Conservation (phyloP, 2,888 invertebrate species). For the Campoletis raptor region DNA sequence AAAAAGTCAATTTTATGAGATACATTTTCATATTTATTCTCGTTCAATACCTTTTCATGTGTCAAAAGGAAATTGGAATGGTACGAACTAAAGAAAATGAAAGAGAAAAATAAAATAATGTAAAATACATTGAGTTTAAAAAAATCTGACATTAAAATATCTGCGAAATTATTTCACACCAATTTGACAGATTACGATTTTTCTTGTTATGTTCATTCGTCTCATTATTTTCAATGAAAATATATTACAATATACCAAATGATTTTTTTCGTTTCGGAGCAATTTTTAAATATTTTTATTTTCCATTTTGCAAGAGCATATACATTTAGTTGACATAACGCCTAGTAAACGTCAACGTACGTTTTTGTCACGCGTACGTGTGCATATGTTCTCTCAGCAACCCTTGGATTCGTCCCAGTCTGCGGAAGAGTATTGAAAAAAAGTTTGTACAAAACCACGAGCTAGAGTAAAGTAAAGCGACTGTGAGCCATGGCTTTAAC, state of each 20-base stretch:
- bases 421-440: not conserved
- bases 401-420: slow-evolving; percentile 6
- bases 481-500: slow-evolving; percentile 43
- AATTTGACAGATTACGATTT: not conserved
- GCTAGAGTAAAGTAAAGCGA: slow-evolving; percentile 31
- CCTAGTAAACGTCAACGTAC: not conserved
- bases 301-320: not conserved
- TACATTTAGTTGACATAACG: not conserved
- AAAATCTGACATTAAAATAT: not conserved
- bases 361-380: slow-evolving; percentile 5
- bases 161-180: not conserved
- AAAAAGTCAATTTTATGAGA: not conserved
- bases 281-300: not conserved
- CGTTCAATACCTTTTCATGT: too few relatives aligned
- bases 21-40: not conserved
- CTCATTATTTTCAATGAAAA: not conserved
- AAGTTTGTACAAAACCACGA: slow-evolving; percentile 35
- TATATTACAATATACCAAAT: not conserved
- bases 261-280: not conserved
- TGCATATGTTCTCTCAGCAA: slow-evolving; percentile 3
- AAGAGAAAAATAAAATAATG: not conserved
- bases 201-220: not conserved
- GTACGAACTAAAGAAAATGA: not conserved
- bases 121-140: not conserved
- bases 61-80: not conserved